These are phyloP conservation scores for Arion vulgaris DNA, from an alignment of 1,140 invertebrate species.

Conservation along the genomic window DNA sequence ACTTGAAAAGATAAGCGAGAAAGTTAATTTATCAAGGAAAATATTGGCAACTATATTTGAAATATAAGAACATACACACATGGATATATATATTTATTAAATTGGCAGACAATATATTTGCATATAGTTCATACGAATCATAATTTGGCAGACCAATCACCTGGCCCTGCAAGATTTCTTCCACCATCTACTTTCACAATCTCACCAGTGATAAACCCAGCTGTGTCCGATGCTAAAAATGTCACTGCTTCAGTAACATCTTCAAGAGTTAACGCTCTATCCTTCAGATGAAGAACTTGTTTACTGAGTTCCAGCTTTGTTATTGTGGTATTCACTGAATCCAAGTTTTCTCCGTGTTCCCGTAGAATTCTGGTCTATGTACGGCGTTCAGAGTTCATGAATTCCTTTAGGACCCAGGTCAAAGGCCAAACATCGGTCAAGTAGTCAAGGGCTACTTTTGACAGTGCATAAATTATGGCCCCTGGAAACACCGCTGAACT, in stretches of 20 bases:
- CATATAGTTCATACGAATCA: too few relatives aligned
- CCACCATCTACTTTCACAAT: not conserved
- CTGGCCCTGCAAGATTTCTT: not conserved
- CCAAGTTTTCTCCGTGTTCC: not conserved
- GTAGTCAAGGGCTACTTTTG: not conserved
- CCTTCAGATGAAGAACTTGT: not conserved
- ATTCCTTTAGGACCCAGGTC: constrained; percentile 19
- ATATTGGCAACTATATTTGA: too few relatives aligned
- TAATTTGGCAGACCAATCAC: not conserved
- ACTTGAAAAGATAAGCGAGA: too few relatives aligned
- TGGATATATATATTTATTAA: not conserved
- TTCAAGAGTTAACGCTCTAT: not conserved
- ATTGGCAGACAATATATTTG: too few relatives aligned
- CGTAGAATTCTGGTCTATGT: not conserved
- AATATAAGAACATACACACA: not conserved
- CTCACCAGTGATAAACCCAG: not conserved
- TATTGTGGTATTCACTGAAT: not conserved
- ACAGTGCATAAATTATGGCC: not conserved
- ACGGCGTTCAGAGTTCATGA: not conserved
- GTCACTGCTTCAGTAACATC: not conserved
- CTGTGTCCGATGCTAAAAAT: not conserved
- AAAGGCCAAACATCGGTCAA: not conserved
- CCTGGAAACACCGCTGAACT: not conserved
- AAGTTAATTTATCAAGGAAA: too few relatives aligned
- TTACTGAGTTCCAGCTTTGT: not conserved